These are phyloP conservation scores for Coregonus suidteri DNA, from an alignment of 2,797 vertebrate species.

Conservation along the genomic window DNA sequence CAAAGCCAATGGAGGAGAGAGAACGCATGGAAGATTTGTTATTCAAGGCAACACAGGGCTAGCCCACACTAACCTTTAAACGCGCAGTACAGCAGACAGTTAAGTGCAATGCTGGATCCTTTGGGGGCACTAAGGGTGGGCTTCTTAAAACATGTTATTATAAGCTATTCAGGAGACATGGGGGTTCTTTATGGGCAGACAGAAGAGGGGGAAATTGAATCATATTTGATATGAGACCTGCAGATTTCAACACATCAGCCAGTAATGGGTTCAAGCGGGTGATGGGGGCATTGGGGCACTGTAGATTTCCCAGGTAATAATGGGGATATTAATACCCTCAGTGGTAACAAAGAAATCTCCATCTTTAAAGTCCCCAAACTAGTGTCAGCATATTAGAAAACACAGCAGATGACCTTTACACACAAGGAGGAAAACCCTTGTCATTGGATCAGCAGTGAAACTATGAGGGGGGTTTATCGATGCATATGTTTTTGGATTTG, in stretches of 20 bases:
- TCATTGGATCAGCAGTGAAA: constrained; percentile 44
- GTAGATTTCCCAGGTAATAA: constrained; percentile 82
- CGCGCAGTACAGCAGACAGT: constrained; percentile 36
- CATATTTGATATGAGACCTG: constrained; percentile 77
- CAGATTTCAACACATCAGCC: constrained; percentile 72
- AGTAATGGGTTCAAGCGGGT: constrained; percentile 75
- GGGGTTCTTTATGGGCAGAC: constrained; percentile 71
- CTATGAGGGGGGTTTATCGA: constrained; percentile 47
- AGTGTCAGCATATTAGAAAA: constrained; percentile 80
- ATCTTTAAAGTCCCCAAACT: constrained; percentile 71
- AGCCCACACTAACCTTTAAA: constrained; percentile 78
- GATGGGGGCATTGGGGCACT: constrained; percentile 69
- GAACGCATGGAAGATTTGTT: constrained; percentile 53
- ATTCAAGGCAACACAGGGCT: constrained; percentile 67
- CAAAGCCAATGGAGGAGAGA: constrained; percentile 62
- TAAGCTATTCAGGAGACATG: constrained; percentile 78
- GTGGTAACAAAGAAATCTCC: constrained; percentile 51
- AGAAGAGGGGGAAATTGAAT: constrained; percentile 51
- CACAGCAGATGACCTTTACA: constrained; percentile 77
- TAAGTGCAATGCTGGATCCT: constrained; percentile 64
- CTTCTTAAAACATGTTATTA: constrained; percentile 80
- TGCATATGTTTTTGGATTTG: constrained; percentile 52
- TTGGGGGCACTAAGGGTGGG: constrained; percentile 68
- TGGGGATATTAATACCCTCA: constrained; percentile 80
- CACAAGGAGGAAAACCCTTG: constrained; percentile 53